Evolutionary conservation across 2,797 vertebrate genomes (phyloP), one percentile per base, ranked within the genome.

Genomic region (Xiphophorus birchmanni): DNA sequence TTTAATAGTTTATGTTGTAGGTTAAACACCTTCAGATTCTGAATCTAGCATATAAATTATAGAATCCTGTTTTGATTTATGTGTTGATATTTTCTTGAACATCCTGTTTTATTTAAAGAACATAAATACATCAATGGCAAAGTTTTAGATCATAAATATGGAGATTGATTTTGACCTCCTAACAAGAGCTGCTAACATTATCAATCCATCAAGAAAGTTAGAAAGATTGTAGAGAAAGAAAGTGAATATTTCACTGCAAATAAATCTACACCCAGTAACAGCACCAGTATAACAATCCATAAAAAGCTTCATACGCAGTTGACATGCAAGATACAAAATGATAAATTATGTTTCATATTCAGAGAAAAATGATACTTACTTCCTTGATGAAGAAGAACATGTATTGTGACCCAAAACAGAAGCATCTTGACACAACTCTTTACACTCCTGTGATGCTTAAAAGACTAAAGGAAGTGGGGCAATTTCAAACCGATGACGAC

Each of bases 371-470:
- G 0, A 44, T 7, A 71, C 67, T 71, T 71, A 71, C 67, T 71
- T 44, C 40, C 40, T 44, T 71, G 40, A 15, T 45, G 42, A 45
- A 45, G 42, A 71, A 71, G 67, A 71, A 45, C 11, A 7, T 44
- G 67, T n/a, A 71, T 42, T 12, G 42, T 44, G 23, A 71, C 12
- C 67, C 67, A 71, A 71, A 44, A 17, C 42, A 71, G 26, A n/a
- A 71, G 67, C 67, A 71, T 71, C 42, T n/a, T 45, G 4, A 71
- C 23, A 71, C 35, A 71, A 44, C 40, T 71, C 40, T 13, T 26
- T n/a, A n/a, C 67, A 71, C 40, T 42, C 67, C 67, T 44, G 42
- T 71, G 67, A 71, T 71, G 5, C 67, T n/a, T 44, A 44, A 71
- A n/a, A 71, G 40, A 71, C 67, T n/a, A 13, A n/a, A 45, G 67